phyloP scores from a whole-genome alignment of 2,113 vertebrate genomes.

The Callorhinus ursinus region DNA sequence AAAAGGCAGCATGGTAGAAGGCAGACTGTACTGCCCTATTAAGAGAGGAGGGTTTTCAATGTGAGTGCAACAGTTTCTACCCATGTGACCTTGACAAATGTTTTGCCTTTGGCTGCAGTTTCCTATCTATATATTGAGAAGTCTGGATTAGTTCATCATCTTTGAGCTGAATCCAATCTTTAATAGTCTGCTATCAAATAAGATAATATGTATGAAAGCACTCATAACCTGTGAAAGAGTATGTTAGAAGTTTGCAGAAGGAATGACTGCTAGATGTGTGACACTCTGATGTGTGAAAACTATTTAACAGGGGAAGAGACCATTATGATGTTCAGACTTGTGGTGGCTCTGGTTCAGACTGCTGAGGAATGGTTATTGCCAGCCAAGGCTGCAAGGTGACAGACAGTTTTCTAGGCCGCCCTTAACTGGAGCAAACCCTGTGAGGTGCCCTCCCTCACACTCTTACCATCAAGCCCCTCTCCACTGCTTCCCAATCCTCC shows the following conservation, averaged over 20 bases:
- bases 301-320: neutral
- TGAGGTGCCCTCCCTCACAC: neutral
- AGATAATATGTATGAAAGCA: neutral
- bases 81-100: neutral
- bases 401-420: neutral
- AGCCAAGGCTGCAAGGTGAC: neutral
- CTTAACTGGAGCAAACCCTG: neutral
- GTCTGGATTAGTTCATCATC: neutral
- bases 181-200: neutral
- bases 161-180: neutral
- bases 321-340: neutral
- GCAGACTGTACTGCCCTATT: neutral
- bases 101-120: neutral
- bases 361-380: neutral
- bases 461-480: neutral
- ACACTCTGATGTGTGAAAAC: neutral
- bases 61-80: neutral
- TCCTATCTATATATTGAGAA: neutral
- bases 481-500: fast-evolving
- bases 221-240: neutral
- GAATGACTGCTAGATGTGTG: neutral
- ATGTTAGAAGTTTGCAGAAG: neutral
- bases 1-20: neutral
- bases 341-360: neutral
- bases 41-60: neutral